Percentiles rank a stretch among this genome's conserved stretches.
These are phyloP conservation scores for Bothrops jararaca DNA, from an alignment of 2,113 vertebrate genomes.

Conservation along the genomic window DNA sequence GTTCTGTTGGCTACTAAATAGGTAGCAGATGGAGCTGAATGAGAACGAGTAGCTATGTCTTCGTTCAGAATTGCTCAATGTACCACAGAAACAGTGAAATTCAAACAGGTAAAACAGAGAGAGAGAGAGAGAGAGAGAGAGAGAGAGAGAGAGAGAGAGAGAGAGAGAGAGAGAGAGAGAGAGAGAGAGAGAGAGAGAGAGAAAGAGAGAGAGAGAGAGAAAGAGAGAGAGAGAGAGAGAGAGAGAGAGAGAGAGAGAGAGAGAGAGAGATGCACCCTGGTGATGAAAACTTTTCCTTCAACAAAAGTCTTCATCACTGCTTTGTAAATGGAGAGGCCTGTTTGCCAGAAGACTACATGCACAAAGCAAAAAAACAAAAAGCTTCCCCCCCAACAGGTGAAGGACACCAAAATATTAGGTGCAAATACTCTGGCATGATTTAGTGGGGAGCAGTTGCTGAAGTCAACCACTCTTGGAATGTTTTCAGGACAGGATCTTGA, in stretches of 20 bases:
- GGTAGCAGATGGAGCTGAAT: background rate
- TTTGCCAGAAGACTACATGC: background rate
- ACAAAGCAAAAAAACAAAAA: background rate
- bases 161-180: too few species aligned
- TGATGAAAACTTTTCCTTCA: too few species aligned
- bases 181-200: too few species aligned
- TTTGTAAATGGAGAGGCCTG: background rate
- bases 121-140: too few species aligned
- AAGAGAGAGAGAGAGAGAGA: too few species aligned
- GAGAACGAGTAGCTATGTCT: background rate
- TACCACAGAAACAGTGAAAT: background rate
- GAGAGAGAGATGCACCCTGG: too few species aligned
- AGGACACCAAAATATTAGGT: background rate
- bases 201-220: too few species aligned
- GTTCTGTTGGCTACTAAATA: background rate
- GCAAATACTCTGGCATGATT: background rate
- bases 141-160: too few species aligned
- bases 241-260: too few species aligned
- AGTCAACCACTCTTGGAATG: rapidly evolving
- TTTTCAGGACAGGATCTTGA: rapidly evolving
- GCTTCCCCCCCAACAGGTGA: background rate
- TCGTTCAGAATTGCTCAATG: background rate
- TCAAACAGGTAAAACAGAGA: background rate
- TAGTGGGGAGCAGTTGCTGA: background rate
- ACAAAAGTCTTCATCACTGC: too few species aligned